Conservation (phyloP, 2,888 invertebrate species). For the Leptopilina drosophilae region DNA sequence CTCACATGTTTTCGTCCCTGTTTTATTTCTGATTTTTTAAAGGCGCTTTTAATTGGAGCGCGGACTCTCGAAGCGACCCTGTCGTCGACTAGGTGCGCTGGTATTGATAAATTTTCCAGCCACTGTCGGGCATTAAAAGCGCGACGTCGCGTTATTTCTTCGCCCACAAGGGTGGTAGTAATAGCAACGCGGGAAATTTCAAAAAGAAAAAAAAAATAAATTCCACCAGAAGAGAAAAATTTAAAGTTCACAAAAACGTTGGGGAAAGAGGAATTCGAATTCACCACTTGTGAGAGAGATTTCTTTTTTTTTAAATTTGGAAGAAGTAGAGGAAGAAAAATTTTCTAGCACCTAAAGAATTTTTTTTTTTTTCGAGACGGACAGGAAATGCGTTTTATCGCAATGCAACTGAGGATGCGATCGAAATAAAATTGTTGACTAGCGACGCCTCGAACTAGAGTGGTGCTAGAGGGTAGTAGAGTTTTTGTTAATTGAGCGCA, state of each 20-base stretch:
- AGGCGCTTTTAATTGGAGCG: conserved; percentile 53
- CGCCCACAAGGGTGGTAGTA: conserved; percentile 35
- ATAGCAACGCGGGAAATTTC: conserved; percentile 52
- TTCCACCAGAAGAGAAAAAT: too few species aligned
- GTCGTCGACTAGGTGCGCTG: conserved; percentile 68
- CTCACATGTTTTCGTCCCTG: conserved; percentile 51
- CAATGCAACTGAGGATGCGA: conserved; percentile 45
- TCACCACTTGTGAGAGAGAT: too few species aligned
- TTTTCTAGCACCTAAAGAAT: too few species aligned
- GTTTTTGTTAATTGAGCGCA: conserved; percentile 58
- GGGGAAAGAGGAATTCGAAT: too few species aligned
- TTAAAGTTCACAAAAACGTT: too few species aligned
- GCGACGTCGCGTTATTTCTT: conserved; percentile 62
- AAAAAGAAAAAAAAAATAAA: conserved; percentile 46
- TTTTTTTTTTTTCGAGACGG: background rate
- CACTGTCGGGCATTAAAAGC: conserved; percentile 58
- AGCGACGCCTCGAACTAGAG: conserved; percentile 32
- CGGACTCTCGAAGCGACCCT: conserved; percentile 68
- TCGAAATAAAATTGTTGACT: conserved; percentile 43
- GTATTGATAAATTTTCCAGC: conserved; percentile 74
- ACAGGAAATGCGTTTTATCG: background rate
- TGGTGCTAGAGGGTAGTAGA: conserved; percentile 1
- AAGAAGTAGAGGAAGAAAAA: too few species aligned
- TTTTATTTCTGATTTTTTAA: conserved; percentile 42
- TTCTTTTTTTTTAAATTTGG: too few species aligned